phyloP scores from a whole-genome alignment of 1,140 invertebrate species.

The Drosophila santomea region DNA sequence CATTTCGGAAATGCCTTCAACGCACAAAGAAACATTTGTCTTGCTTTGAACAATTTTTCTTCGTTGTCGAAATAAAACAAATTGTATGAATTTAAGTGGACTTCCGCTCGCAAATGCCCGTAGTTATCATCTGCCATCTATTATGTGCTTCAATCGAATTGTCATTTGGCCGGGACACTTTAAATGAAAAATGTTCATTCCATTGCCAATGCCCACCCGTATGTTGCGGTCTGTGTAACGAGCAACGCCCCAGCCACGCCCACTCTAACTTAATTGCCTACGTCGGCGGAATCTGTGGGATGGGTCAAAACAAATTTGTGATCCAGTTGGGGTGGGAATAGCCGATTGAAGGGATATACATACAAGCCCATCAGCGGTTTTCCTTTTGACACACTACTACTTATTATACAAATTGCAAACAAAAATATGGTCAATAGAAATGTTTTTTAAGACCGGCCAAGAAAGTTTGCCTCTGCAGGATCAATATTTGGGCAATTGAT shows the following conservation, averaged over 20 bases:
- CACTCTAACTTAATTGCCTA: conserved; percentile 36
- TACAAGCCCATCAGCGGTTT: conserved; percentile 8
- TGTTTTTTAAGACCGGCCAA: conserved; percentile 2
- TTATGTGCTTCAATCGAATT: conserved; percentile 68
- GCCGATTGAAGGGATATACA: neutral
- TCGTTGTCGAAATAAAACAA: conserved; percentile 68
- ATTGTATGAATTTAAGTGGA: conserved; percentile 71
- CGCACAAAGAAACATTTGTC: conserved; percentile 68
- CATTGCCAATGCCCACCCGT: conserved; percentile 2
- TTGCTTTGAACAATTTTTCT: conserved; percentile 57
- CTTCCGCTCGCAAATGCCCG: conserved; percentile 59
- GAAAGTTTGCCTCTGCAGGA: conserved; percentile 40
- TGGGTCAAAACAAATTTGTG: neutral
- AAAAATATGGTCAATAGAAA: conserved; percentile 17
- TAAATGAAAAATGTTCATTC: conserved; percentile 42
- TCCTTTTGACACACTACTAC: conserved; percentile 4
- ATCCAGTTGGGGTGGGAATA: neutral
- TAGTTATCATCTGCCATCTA: conserved; percentile 63
- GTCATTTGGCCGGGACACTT: conserved; percentile 52
- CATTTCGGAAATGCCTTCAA: conserved; percentile 60
- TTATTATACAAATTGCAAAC: conserved; percentile 48
- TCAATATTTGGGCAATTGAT: conserved; percentile 70
- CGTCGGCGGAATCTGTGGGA: conserved; percentile 9
- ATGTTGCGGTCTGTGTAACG: conserved; percentile 15
- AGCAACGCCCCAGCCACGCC: neutral